A percentile compares a stretch with the other conserved stretches of the same genome.
Evolutionary conservation across 37 sponge, comb jelly and placozoan genomes (phyloP).

Genomic region (Petrosia ficiformis): DNA sequence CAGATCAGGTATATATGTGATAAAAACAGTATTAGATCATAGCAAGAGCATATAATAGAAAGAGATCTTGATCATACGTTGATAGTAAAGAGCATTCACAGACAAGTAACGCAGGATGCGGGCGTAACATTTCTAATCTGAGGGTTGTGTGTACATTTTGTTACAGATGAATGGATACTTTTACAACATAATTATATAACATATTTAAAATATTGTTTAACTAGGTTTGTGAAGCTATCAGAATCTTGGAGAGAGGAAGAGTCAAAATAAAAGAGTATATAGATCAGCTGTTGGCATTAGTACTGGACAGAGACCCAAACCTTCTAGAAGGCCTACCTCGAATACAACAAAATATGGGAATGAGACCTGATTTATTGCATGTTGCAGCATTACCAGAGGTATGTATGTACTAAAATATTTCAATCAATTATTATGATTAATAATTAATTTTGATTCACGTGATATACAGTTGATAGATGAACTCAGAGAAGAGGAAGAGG

Average conservation of each 20-base stretch:
- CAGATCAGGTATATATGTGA: too few species aligned
- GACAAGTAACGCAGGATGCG: too few species aligned
- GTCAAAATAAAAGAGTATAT: conserved; percentile 23
- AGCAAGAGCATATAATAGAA: too few species aligned
- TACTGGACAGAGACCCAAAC: conserved; percentile 35
- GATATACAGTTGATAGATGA: conserved; percentile 29
- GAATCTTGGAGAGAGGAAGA: background rate
- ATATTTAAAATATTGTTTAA: too few species aligned
- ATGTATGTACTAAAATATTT: background rate
- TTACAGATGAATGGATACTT: too few species aligned
- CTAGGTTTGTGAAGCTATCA: conserved; percentile 35
- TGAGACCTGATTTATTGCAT: conserved; percentile 25
- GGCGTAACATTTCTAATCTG: too few species aligned
- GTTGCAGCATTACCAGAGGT: conserved; percentile 29
- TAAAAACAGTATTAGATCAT: too few species aligned
- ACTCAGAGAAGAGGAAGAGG: conserved; percentile 18
- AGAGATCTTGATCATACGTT: too few species aligned
- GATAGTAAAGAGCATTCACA: too few species aligned
- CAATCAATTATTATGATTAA: background rate
- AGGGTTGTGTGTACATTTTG: too few species aligned
- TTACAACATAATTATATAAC: too few species aligned
- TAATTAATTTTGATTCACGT: background rate
- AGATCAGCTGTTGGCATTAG: conserved; percentile 51
- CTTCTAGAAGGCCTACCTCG: conserved; percentile 62
- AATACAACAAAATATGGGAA: conserved; percentile 32